These are phyloP conservation scores for Propithecus perrieri DNA, from an alignment of 2,797 vertebrate genomes.

Conservation along the genomic window DNA sequence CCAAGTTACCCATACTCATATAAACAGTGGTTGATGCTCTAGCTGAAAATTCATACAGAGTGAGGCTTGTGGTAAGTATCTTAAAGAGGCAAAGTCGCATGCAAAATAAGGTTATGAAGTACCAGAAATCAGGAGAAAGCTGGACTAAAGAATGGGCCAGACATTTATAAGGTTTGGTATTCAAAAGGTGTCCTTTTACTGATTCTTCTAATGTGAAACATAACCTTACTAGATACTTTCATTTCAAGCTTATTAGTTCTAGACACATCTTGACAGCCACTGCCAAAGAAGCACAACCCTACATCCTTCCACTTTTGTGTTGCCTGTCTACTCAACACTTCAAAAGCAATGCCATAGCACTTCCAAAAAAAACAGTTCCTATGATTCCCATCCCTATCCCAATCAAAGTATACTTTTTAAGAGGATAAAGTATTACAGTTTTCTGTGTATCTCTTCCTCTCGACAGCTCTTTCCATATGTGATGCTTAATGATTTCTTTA, in stretches of 20 bases:
- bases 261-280: background rate
- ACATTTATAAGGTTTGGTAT: background rate
- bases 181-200: background rate
- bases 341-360: background rate
- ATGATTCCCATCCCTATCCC: background rate
- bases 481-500: background rate
- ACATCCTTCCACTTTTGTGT: background rate
- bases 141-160: background rate
- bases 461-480: background rate
- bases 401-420: background rate
- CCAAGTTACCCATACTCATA: background rate
- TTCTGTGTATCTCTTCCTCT: background rate
- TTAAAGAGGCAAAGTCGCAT: background rate
- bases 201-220: background rate
- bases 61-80: background rate
- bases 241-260: background rate
- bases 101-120: conserved; percentile 4
- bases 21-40: background rate
- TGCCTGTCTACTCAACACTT: background rate
- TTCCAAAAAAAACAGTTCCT: background rate
- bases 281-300: background rate
- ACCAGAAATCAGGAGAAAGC: background rate
- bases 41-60: background rate
- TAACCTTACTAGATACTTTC: background rate
- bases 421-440: background rate